A percentile compares a stretch with the other conserved stretches of the same genome.
Evolutionary conservation across 1,140 invertebrate genomes (phyloP).

Genomic region (Limonius californicus): DNA sequence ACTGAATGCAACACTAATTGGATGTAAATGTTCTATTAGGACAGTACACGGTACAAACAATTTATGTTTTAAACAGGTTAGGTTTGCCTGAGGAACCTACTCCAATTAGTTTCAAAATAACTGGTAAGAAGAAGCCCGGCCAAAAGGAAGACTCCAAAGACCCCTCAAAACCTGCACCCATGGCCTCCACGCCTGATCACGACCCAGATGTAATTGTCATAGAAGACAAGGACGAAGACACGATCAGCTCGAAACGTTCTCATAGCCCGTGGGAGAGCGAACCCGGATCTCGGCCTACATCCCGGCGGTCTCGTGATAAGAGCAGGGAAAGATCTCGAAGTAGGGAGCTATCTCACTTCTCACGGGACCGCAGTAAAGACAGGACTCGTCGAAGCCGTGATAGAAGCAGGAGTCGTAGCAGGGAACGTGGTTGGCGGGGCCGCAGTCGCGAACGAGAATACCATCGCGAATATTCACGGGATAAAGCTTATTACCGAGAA

Average conservation of each 20-base stretch:
- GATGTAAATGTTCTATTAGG: too few species aligned
- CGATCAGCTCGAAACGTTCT: conserved; percentile 26
- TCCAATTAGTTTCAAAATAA: conserved; percentile 43
- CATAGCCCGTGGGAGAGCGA: conserved; percentile 43
- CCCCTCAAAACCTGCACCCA: conserved; percentile 29
- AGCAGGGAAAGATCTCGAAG: background rate
- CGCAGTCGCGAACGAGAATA: background rate
- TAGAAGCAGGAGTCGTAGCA: background rate
- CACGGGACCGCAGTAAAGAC: conserved; percentile 21
- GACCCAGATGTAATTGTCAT: conserved; percentile 43
- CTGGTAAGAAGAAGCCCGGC: conserved; percentile 25
- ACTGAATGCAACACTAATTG: too few species aligned
- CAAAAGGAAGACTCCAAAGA: conserved; percentile 18
- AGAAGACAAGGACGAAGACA: conserved; percentile 41
- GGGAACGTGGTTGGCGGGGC: background rate
- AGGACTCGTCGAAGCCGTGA: conserved; percentile 34
- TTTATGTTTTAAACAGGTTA: conserved; percentile 24
- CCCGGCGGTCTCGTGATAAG: conserved; percentile 2
- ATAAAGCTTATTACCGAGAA: conserved; percentile 13
- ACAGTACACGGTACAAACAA: background rate
- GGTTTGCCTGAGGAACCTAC: conserved; percentile 41
- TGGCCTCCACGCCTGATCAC: conserved; percentile 40
- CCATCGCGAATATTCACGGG: background rate
- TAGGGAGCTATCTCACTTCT: too few species aligned
- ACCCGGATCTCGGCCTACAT: background rate